These are phyloP conservation scores for Linnaemya tessellans DNA, from an alignment of 2,888 invertebrate species.

Conservation along the genomic window DNA sequence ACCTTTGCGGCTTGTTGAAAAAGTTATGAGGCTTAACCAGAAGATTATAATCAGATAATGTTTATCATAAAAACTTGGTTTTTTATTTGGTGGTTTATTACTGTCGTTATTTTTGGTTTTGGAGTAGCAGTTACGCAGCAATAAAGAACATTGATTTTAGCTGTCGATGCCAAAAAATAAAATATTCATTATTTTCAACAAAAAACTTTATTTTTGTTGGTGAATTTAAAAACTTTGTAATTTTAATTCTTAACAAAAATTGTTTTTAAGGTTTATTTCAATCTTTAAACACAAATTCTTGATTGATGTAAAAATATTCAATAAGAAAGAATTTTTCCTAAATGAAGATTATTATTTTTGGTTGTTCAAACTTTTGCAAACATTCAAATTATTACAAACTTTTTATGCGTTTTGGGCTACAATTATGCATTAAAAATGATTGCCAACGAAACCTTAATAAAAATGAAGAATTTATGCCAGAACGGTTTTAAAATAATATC, in stretches of 20 bases:
- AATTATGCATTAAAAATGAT: too few species aligned
- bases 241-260: not conserved
- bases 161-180: constrained; percentile 18
- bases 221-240: not conserved
- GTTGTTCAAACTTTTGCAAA: too few species aligned
- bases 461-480: too few species aligned
- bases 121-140: constrained; percentile 1
- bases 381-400: too few species aligned
- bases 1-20: constrained; percentile 3
- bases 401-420: too few species aligned
- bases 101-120: constrained; percentile 3
- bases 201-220: not conserved
- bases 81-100: constrained; percentile 5
- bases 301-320: not conserved
- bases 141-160: constrained; percentile 33
- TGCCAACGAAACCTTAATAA: too few species aligned
- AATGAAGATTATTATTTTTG: too few species aligned
- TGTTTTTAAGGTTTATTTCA: not conserved
- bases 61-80: constrained; percentile 30
- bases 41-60: constrained; percentile 48
- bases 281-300: not conserved
- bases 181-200: not conserved
- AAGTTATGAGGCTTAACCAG: constrained; percentile 20
- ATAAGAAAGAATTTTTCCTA: not conserved
- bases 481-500: too few species aligned